A percentile compares a stretch with the other conserved stretches of the same genome.
Conservation (phyloP, 2,113 vertebrate genomes). For the Cochlearius cochlearius region DNA sequence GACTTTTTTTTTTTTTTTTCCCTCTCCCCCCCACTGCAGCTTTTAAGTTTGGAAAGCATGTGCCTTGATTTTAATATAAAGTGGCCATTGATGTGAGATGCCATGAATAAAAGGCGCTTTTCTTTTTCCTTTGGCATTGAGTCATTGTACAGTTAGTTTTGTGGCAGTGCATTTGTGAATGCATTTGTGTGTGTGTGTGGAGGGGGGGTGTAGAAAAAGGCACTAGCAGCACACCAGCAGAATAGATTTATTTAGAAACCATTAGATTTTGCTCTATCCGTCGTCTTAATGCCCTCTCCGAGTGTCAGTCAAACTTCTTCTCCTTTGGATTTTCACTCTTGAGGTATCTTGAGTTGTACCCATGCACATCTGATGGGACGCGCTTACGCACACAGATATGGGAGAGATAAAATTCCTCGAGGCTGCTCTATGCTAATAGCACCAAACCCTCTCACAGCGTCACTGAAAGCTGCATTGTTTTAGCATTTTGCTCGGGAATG, state of each 20-base stretch:
- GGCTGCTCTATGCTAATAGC: not conserved
- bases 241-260: not conserved
- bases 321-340: not conserved
- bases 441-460: not conserved
- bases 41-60: constrained; percentile 52
- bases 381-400: accelerated
- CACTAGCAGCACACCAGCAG: not conserved
- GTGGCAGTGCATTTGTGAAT: constrained; percentile 17
- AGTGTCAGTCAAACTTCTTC: not conserved
- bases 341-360: not conserved
- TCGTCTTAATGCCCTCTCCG: not conserved
- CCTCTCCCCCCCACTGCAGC: not conserved
- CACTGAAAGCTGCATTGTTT: not conserved
- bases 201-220: not conserved
- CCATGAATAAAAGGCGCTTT: constrained; percentile 43
- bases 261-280: not conserved
- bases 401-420: not conserved
- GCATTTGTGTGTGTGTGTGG: not conserved
- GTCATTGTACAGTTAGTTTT: constrained; percentile 19
- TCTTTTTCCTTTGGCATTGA: constrained; percentile 17
- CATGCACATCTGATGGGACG: not conserved
- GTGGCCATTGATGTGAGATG: constrained; percentile 49
- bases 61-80: constrained; percentile 60
- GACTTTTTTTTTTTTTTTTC: not conserved
- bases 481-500: not conserved